Base-by-base conservation (phyloP, 2,888 invertebrate species). In the Thereva nobilitata region DNA sequence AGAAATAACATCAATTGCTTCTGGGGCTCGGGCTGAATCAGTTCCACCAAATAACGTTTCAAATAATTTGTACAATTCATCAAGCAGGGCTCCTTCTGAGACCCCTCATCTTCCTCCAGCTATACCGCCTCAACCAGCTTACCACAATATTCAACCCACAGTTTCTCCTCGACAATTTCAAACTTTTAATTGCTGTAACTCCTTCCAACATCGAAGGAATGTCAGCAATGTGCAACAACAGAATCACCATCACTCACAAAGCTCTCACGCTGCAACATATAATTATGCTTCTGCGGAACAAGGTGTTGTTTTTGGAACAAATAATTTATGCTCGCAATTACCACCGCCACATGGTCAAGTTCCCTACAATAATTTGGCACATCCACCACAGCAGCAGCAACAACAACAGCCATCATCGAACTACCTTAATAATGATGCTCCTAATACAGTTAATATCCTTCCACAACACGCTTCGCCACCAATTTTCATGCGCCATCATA, bases 401-500 rank as follows among this genome's bases (percentile, higher is more conserved):
- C 73, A 73, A 76, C 74, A 69, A 76, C 64, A 72, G 76, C 70
- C 76, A 76, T 59, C 12, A 12, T 12, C 56, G 1, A 52, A 38
- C 35, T 70, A 61, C 61, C 52, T 69, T 6, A 71, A 71, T 45
- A 71, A 71, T 56, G 69, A 66, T 44, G 44, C 40, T 54, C 67
- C 64, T 10, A 76, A 77, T 68, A 77, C 77, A 55, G 59, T 53
- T 9, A 66, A 67, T 64, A 66, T 67, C 6, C 67, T 70, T 42
- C 65, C 45, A 47, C 65, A 56, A 37, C 69, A 71, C 44, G 35
- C 71, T 42, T 38, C 67, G 3, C 41, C 61, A 49, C 80, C 82
- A 12, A 80, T 80, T 54, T 80, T 80, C 65, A 81, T 82, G 78
- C 78, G 79, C 74, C 81, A 81, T 72, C 80, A 80, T 69, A 80